Evolutionary conservation across 2,888 invertebrate genomes (phyloP), one percentile per base, ranked within the genome.

Genomic region (Pheosia tremula): DNA sequence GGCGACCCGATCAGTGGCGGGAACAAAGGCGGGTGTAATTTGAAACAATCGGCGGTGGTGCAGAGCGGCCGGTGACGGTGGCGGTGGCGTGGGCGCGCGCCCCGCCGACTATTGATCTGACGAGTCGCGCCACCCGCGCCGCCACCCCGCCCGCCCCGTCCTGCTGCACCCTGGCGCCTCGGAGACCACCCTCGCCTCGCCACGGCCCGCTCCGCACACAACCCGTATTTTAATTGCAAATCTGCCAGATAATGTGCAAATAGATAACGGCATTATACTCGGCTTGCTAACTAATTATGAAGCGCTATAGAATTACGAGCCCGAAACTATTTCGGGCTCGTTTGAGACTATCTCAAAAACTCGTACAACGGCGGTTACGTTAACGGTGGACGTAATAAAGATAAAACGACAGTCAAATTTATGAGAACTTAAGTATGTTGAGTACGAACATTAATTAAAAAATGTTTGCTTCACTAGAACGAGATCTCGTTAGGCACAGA

Each of bases 141-240:
- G 57, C 65, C 63, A 74, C 71, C 63, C 72, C 79, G 69, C 78
- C 81, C 73, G 66, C 70, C 75, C 72, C 79, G 74, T 72, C 74
- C 78, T 71, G 70, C 78, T 71, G 70, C 75, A 72, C 64, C 71
- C 67, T 63, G 74, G 71, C 74, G 74, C 68, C 75, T 66, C 73
- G 66, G 73, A 77, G 76, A 70, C 81, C 80, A 77, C 81, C 84
- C 83, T 74, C 71, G 68, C 81, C 77, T 71, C 75, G 77, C 73
- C 77, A 57, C 63, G 57, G 64, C 80, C 73, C 74, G 67, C 77
- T 77, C 72, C 79, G 81, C 83, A 79, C 80, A 87, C 89, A 89
- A 86, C 89, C 90, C 91, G 85, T 89, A 92, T 93, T 93, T 93
- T 93, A 93, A 93, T 93, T 93, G 93, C 91, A 93, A 93, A 93